phyloP scores from a whole-genome alignment of 2,113 vertebrate species.

The Trachemys scripta region DNA sequence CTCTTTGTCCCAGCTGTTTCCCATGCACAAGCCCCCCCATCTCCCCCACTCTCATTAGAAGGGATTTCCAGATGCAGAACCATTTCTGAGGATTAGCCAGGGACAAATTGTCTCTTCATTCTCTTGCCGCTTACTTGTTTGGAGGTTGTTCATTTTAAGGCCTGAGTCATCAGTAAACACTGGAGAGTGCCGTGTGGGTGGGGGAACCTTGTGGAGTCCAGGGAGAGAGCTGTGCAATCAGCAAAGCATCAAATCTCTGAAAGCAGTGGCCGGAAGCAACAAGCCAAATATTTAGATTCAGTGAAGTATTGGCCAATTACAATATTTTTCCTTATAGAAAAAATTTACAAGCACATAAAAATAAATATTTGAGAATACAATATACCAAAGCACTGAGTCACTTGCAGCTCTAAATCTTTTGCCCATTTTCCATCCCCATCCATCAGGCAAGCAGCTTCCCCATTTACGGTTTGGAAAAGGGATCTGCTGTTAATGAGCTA shows the following conservation, averaged over 20 bases:
- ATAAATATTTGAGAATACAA: constrained; percentile 42
- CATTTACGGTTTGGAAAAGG: neutral
- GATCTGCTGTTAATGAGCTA: neutral
- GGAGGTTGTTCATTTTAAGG: neutral
- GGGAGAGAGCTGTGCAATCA: neutral
- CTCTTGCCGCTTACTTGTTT: neutral
- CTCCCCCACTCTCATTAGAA: neutral
- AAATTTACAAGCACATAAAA: constrained; percentile 45
- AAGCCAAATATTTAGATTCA: constrained; percentile 60
- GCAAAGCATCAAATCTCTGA: neutral
- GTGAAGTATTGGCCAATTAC: constrained; percentile 29
- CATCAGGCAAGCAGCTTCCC: neutral
- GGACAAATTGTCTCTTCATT: neutral
- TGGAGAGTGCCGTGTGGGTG: neutral
- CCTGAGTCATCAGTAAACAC: neutral
- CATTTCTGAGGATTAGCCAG: constrained; percentile 7
- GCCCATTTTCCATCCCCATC: neutral
- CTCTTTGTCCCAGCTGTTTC: neutral
- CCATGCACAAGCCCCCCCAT: neutral
- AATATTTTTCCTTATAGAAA: constrained; percentile 47
- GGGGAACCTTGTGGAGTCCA: neutral
- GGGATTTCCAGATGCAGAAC: neutral
- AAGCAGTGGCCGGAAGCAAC: neutral
- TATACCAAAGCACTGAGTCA: constrained; percentile 65
- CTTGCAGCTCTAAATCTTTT: neutral